A percentile compares a stretch with the other conserved stretches of the same genome.
These are phyloP conservation scores for Ligdia adustata DNA, from an alignment of 2,888 invertebrate genomes.

Conservation along the genomic window DNA sequence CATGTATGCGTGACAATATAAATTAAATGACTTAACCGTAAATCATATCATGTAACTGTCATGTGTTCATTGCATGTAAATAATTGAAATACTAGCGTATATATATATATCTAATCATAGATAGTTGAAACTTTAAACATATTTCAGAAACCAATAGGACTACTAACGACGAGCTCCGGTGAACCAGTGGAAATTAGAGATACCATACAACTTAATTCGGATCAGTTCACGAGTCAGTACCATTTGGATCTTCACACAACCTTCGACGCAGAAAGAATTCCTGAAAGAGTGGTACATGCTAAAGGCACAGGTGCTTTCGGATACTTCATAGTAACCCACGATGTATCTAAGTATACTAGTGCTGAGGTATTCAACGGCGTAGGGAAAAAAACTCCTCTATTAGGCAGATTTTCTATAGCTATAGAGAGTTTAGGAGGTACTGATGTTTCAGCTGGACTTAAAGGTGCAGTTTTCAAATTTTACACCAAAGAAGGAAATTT, in stretches of 20 bases:
- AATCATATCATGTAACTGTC: too few species aligned
- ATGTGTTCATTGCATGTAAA: too few species aligned
- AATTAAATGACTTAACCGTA: too few species aligned
- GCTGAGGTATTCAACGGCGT: slow-evolving; percentile 89
- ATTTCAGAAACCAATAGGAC: slow-evolving; percentile 77
- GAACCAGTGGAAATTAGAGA: slow-evolving; percentile 89
- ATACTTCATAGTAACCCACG: slow-evolving; percentile 92
- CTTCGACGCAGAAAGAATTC: slow-evolving; percentile 93
- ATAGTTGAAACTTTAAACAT: too few species aligned
- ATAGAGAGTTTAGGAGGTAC: slow-evolving; percentile 92
- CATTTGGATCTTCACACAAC: slow-evolving; percentile 76
- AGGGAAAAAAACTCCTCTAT: slow-evolving; percentile 90
- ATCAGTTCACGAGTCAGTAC: slow-evolving; percentile 52
- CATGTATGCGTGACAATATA: too few species aligned
- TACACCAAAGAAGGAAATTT: slow-evolving; percentile 95
- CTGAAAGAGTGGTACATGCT: slow-evolving; percentile 95
- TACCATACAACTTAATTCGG: slow-evolving; percentile 89
- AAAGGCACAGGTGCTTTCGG: slow-evolving; percentile 95
- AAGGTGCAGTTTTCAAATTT: slow-evolving; percentile 95
- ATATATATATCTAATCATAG: too few species aligned
- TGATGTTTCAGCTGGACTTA: slow-evolving; percentile 92
- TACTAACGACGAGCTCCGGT: slow-evolving; percentile 89
- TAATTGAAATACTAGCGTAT: too few species aligned
- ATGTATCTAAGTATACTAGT: slow-evolving; percentile 89
- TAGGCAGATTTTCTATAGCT: slow-evolving; percentile 90